phyloP scores from a whole-genome alignment of 2,113 vertebrate species.

The Ginglymostoma cirratum region DNA sequence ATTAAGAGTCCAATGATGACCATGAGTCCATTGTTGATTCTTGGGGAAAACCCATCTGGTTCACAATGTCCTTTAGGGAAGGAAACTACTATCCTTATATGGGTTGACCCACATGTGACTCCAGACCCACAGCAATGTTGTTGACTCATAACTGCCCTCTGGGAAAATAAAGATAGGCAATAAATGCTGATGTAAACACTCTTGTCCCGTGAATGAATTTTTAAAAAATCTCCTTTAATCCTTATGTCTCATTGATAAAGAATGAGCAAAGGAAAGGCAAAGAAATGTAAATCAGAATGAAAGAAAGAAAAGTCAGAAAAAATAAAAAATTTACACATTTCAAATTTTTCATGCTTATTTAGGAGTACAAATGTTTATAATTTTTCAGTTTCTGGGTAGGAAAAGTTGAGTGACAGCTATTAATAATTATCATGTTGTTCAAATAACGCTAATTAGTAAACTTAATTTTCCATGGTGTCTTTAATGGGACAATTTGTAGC shows the following conservation, averaged over 20 bases:
- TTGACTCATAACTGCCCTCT: not conserved
- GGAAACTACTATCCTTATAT: too few relatives aligned
- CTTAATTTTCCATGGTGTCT: not conserved
- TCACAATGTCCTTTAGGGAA: too few relatives aligned
- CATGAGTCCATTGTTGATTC: too few relatives aligned
- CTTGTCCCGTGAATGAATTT: too few relatives aligned
- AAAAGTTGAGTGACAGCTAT: not conserved
- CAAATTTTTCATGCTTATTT: not conserved
- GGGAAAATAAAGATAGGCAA: not conserved
- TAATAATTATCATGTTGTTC: not conserved
- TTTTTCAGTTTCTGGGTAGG: not conserved
- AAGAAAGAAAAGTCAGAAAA: not conserved
- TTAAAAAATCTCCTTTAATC: too few relatives aligned
- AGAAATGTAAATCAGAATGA: not conserved
- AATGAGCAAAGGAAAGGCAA: too few relatives aligned
- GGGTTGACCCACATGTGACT: too few relatives aligned
- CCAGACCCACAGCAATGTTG: too few relatives aligned
- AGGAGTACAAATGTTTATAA: not conserved
- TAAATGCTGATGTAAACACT: not conserved
- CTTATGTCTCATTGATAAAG: too few relatives aligned
- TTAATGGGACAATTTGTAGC: not conserved
- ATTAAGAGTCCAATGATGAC: too few relatives aligned
- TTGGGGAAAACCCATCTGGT: too few relatives aligned
- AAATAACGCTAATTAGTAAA: not conserved
- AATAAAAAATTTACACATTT: not conserved